Evolutionary conservation across 2,888 invertebrate genomes (phyloP).

Genomic region (Lycia hirtaria): DNA sequence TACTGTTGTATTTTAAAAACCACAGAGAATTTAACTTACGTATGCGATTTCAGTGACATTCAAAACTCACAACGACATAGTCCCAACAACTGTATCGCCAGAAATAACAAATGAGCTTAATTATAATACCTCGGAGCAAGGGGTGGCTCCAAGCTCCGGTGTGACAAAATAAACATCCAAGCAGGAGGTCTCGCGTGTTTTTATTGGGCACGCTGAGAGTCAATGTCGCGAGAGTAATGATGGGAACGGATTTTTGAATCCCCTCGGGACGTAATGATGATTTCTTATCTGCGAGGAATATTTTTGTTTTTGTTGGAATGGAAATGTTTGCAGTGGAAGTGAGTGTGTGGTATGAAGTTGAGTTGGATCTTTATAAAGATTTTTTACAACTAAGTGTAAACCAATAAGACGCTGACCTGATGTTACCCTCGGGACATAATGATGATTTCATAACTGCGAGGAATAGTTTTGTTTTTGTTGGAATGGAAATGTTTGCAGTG

Average conservation of each 20-base stretch:
- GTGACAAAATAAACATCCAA: constrained; percentile 72
- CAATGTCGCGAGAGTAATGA: constrained; percentile 78
- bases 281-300: constrained; percentile 52
- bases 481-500: not conserved
- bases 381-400: too few relatives aligned
- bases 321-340: not conserved
- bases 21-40: too few relatives aligned
- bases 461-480: constrained; percentile 30
- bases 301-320: constrained; percentile 24
- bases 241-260: constrained; percentile 60
- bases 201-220: constrained; percentile 75
- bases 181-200: constrained; percentile 75
- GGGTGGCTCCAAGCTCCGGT: constrained; percentile 60
- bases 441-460: constrained; percentile 58
- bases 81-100: constrained; percentile 41
- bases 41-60: too few relatives aligned
- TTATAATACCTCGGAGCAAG: constrained; percentile 79
- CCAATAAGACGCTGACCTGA: too few relatives aligned
- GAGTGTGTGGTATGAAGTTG: not conserved
- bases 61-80: constrained; percentile 15
- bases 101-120: constrained; percentile 81
- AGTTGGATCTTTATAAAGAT: not conserved
- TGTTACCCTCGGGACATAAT: constrained; percentile 53
- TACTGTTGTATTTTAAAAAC: too few relatives aligned
- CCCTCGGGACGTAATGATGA: constrained; percentile 57